phyloP scores from a whole-genome alignment of 1,140 invertebrate genomes.

The Drosophila equinoxialis region DNA sequence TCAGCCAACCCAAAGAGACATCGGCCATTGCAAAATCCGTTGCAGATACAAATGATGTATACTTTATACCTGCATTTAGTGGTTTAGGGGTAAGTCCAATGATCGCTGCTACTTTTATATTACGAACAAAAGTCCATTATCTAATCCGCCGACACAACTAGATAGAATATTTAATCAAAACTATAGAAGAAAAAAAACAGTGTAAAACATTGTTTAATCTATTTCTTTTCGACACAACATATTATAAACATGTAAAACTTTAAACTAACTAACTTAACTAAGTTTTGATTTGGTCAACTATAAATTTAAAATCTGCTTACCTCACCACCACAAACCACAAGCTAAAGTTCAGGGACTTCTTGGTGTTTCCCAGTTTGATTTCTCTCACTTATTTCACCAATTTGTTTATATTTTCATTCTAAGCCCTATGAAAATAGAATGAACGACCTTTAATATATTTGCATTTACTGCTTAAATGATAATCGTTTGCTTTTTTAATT shows the following conservation, averaged over 20 bases:
- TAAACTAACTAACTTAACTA: too few species aligned
- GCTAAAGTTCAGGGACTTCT: too few species aligned
- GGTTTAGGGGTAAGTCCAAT: conserved; percentile 90
- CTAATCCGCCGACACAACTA: not conserved
- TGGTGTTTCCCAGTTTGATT: too few species aligned
- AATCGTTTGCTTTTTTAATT: not conserved
- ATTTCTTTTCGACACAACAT: too few species aligned
- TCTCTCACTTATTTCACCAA: too few species aligned
- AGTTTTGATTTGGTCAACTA: too few species aligned
- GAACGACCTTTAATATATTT: not conserved
- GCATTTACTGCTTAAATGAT: not conserved
- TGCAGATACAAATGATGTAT: conserved; percentile 90
- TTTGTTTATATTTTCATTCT: conserved; percentile 3
- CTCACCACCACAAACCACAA: too few species aligned
- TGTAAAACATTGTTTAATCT: not conserved
- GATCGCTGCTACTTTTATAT: too few species aligned
- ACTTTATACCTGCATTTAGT: conserved; percentile 96
- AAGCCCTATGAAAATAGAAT: conserved; percentile 17
- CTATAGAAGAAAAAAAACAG: not conserved
- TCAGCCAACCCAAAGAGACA: conserved; percentile 88
- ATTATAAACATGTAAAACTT: too few species aligned
- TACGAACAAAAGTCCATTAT: not conserved
- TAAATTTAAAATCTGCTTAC: too few species aligned
- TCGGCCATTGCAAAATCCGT: conserved; percentile 89
- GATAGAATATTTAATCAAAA: not conserved